Percentiles rank a stretch among this genome's conserved stretches.
These are phyloP conservation scores for Meghimatium bilineatum DNA, from an alignment of 2,888 invertebrate genomes.

Conservation along the genomic window DNA sequence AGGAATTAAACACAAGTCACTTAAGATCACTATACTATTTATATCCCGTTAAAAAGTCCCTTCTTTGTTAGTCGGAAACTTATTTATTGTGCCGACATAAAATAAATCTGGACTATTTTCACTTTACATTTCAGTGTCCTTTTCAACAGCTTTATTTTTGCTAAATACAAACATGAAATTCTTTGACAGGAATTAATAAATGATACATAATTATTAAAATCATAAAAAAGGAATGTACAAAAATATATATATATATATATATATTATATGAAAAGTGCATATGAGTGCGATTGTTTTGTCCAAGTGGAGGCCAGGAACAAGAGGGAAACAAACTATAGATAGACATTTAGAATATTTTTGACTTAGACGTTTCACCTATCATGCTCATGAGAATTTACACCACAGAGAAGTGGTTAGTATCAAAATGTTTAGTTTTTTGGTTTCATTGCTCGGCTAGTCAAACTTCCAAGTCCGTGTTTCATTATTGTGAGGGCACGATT, in stretches of 20 bases:
- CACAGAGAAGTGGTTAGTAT: neutral
- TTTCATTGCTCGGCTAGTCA: too few relatives aligned
- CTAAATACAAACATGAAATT: neutral
- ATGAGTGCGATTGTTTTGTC: constrained; percentile 62
- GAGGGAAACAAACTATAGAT: neutral
- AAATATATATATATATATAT: constrained; percentile 28
- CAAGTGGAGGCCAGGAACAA: constrained; percentile 63
- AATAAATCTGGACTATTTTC: neutral
- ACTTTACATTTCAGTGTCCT: neutral
- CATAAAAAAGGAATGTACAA: constrained; percentile 51
- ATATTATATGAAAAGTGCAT: constrained; percentile 54
- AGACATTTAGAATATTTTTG: neutral
- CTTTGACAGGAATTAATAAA: neutral
- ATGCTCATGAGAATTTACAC: neutral
- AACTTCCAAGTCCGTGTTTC: neutral
- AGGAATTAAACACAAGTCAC: constrained; percentile 10
- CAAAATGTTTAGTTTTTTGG: neutral
- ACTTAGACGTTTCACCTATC: neutral
- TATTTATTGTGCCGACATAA: too few relatives aligned
- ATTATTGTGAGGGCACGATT: neutral
- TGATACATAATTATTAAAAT: neutral
- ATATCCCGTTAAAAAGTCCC: constrained; percentile 23
- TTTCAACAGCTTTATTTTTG: neutral
- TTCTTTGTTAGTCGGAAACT: neutral
- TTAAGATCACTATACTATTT: constrained; percentile 30